Evolutionary conservation across 2,888 invertebrate genomes (phyloP).

Genomic region (Drosophila longiperda): DNA sequence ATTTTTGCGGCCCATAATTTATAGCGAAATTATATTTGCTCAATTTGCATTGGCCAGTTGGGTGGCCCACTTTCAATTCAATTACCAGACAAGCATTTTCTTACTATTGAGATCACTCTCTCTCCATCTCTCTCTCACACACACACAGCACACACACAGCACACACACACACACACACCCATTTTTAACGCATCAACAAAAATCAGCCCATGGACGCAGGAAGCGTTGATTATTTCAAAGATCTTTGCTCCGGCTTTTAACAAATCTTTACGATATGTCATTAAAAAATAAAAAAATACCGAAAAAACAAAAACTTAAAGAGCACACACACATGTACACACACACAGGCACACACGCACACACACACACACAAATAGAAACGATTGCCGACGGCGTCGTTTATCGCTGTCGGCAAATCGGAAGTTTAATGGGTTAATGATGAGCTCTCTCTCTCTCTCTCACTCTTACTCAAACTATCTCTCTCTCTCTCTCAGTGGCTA

Average conservation of each 20-base stretch:
- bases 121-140: neutral
- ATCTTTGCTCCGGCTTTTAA: constrained; percentile 75
- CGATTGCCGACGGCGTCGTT: constrained; percentile 59
- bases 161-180: neutral
- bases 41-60: constrained; percentile 59
- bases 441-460: constrained; percentile 40
- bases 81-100: constrained; percentile 42
- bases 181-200: constrained; percentile 61
- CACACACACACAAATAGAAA: constrained; percentile 9
- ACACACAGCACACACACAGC: too few relatives aligned
- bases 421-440: constrained; percentile 81
- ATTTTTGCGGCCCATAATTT: constrained; percentile 67
- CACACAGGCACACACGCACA: constrained; percentile 8
- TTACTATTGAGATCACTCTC: neutral
- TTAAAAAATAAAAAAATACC: constrained; percentile 57
- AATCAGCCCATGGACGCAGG: constrained; percentile 68
- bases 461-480: constrained; percentile 2
- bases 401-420: constrained; percentile 81
- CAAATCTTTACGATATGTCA: constrained; percentile 81
- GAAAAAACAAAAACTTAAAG: constrained; percentile 30
- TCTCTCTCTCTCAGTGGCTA: constrained; percentile 16
- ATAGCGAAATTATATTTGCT: constrained; percentile 74
- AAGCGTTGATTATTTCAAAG: constrained; percentile 71
- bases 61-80: constrained; percentile 58
- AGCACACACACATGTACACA: constrained; percentile 24